These are phyloP conservation scores for Aspiorhynchus laticeps DNA, from an alignment of 2,113 vertebrate genomes.

Conservation along the genomic window DNA sequence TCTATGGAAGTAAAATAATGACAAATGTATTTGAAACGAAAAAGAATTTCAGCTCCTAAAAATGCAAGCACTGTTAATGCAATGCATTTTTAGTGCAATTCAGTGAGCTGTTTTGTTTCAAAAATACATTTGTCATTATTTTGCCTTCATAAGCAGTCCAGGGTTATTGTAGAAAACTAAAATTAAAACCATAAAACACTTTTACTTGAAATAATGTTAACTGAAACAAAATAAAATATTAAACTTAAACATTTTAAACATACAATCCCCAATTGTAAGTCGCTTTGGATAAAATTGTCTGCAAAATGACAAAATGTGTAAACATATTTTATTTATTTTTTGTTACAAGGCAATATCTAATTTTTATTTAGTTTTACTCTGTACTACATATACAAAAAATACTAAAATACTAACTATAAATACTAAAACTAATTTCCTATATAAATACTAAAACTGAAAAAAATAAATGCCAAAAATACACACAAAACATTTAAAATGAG, in stretches of 20 bases:
- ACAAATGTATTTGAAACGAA: background rate
- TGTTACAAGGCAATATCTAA: too few relatives aligned
- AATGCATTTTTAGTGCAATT: background rate
- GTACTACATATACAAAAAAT: background rate
- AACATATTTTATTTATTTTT: too few relatives aligned
- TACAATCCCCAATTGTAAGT: too few relatives aligned
- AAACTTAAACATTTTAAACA: background rate
- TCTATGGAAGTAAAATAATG: background rate
- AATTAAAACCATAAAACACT: background rate
- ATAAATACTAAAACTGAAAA: background rate
- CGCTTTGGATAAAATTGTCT: too few relatives aligned
- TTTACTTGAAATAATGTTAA: background rate
- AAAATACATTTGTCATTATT: too few relatives aligned
- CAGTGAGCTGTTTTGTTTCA: background rate
- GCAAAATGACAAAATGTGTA: too few relatives aligned
- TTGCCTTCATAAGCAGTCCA: background rate
- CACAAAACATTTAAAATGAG: background rate
- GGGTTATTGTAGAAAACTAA: background rate
- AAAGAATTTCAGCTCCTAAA: background rate
- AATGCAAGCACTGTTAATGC: background rate
- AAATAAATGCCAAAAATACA: background rate
- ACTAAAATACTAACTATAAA: background rate
- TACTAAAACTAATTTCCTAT: background rate
- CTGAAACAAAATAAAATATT: background rate
- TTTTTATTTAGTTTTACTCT: background rate